phyloP scores from a whole-genome alignment of 1,140 invertebrate genomes.

The Macrobrachium nipponense region DNA sequence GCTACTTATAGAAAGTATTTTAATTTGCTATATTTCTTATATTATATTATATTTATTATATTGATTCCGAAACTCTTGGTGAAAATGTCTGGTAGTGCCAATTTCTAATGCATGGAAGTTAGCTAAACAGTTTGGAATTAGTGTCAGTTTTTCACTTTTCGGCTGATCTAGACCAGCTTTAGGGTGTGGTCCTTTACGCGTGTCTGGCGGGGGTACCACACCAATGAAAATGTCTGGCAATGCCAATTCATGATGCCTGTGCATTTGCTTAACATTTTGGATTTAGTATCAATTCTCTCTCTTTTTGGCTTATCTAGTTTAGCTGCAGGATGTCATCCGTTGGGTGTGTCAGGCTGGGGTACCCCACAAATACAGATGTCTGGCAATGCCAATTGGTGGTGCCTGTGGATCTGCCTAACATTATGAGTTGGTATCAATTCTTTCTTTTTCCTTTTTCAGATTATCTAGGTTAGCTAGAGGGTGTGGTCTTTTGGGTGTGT shows the following conservation, averaged over 20 bases:
- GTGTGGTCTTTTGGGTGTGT: no score
- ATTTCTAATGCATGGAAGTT: background rate
- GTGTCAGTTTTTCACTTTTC: background rate
- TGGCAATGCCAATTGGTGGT: background rate
- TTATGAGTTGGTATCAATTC: no score
- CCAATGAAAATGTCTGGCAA: conserved; percentile 9
- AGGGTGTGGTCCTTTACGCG: background rate
- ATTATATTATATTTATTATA: no score
- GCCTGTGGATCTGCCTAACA: no score
- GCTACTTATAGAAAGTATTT: no score
- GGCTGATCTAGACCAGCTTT: background rate
- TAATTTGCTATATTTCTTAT: no score
- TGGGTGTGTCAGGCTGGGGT: background rate
- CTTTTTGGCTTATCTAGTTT: background rate
- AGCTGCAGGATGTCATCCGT: background rate
- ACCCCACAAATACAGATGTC: background rate
- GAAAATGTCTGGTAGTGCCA: background rate
- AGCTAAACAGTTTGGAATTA: background rate
- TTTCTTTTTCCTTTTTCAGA: no score
- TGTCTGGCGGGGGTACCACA: background rate
- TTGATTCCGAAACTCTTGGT: no score
- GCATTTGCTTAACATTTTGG: conserved; percentile 16
- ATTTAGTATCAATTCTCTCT: background rate
- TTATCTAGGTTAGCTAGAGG: no score
- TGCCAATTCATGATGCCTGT: background rate